Base-by-base conservation (phyloP, 2,797 vertebrate genomes). In the Onychomys arenicola region DNA sequence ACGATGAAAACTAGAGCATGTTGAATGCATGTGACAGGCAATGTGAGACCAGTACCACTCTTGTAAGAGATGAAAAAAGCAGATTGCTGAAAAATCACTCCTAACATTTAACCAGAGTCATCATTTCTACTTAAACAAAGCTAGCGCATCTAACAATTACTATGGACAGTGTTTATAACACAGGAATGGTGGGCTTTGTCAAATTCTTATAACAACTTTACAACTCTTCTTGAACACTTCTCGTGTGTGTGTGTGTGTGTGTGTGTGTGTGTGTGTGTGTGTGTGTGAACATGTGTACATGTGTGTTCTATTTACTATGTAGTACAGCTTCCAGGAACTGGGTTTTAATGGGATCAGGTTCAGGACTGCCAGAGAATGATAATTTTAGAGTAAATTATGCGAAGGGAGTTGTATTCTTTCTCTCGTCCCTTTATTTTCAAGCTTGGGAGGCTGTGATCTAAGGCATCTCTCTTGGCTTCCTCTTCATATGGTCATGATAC, bases 41-140 rank as follows among this genome's bases (percentile, higher is more conserved):
- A 89, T 76, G 92, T 83, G 89, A 98, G 59, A 0, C 9, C 84
- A 61, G 90, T 88, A 2, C 23, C 6, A 29, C 69, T 85, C 61
- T 86, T 90, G 13, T n/a, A 81, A 93, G 96, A 95, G 85, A 96
- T 87, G 89, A 97, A 97, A 97, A 97, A 97, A 97, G 27, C 78
- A n/a, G 46, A 75, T 93, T 94, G 65, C 94, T 96, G 98, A 97
- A 97, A 80, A 97, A 88, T 57, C 86, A 97, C 75, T 96, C 93
- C 67, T 98, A 95, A 97, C 96, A 96, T 90, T 97, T 93, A 29
- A 96, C 84, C 84, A n/a, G 73, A 96, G 82, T 97, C 95, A 94
- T 97, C 95, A 94, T 93, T 98, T 94, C 89, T 96, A 97, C 95
- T 94, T 97, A 98, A 97, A 92, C 94, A 97, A 97, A 97, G 95